Percentiles rank a stretch among this genome's conserved stretches.
Conservation (phyloP, 2,888 invertebrate genomes). For the Lasius platythorax region DNA sequence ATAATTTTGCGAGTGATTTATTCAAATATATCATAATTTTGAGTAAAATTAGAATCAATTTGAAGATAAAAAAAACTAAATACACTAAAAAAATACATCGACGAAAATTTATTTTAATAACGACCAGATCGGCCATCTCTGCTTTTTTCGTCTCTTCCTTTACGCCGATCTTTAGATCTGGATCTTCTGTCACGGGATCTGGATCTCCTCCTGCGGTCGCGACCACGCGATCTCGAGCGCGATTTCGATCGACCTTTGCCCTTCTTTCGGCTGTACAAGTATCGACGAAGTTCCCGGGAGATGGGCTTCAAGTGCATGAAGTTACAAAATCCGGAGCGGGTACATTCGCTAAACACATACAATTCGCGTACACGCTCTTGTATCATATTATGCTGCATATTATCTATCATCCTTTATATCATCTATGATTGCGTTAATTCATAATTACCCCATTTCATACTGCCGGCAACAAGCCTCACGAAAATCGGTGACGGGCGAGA, state of each 20-base stretch:
- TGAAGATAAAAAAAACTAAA: not conserved
- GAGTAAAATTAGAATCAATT: not conserved
- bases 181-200: constrained; percentile 83
- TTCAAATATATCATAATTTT: not conserved
- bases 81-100: not conserved
- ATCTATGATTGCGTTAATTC: not conserved
- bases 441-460: constrained; percentile 97
- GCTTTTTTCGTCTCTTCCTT: constrained; percentile 83
- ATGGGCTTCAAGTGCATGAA: constrained; percentile 99
- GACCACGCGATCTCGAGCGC: constrained; percentile 87
- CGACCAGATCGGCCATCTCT: constrained; percentile 86
- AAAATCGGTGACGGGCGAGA: constrained; percentile 99
- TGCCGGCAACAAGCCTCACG: constrained; percentile 99
- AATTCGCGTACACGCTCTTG: not conserved
- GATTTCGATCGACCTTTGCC: constrained; percentile 88
- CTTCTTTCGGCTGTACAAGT: constrained; percentile 91
- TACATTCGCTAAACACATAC: constrained; percentile 91
- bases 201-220: constrained; percentile 85
- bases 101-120: constrained; percentile 80
- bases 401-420: not conserved
- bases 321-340: constrained; percentile 99
- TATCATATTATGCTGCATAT: not conserved
- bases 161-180: constrained; percentile 82
- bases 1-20: not conserved
- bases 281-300: constrained; percentile 95